These are phyloP conservation scores for Istiophorus platypterus DNA, from an alignment of 2,113 vertebrate genomes.

Conservation along the genomic window DNA sequence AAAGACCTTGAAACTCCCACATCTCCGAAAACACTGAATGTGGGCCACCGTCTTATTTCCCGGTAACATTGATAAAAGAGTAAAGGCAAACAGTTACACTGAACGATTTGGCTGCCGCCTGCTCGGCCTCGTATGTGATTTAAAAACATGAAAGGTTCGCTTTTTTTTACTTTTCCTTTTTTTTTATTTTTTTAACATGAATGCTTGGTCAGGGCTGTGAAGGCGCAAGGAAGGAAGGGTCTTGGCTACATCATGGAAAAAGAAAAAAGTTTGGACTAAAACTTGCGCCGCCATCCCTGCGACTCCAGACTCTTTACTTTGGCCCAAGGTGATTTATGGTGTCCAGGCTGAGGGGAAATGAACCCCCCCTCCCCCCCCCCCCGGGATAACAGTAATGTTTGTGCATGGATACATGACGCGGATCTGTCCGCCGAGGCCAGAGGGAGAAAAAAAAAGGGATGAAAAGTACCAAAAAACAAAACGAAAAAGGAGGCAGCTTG, in stretches of 20 bases:
- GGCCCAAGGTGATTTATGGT: slow-evolving; percentile 69
- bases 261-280: slow-evolving; percentile 40
- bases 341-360: slow-evolving; percentile 63
- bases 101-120: slow-evolving; percentile 1
- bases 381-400: slow-evolving; percentile 68
- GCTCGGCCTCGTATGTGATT: too few relatives aligned
- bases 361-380: slow-evolving; percentile 41
- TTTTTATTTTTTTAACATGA: slow-evolving; percentile 28
- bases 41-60: slow-evolving; percentile 47
- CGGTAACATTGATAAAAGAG: slow-evolving; percentile 31
- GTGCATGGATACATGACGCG: slow-evolving; percentile 67
- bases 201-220: slow-evolving; percentile 14
- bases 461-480: slow-evolving; percentile 62
- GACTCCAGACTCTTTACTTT: slow-evolving; percentile 76
- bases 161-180: too few relatives aligned
- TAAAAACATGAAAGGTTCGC: slow-evolving; percentile 25
- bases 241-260: slow-evolving; percentile 23
- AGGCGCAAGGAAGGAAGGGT: slow-evolving; percentile 1
- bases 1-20: slow-evolving; percentile 75
- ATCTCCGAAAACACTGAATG: slow-evolving; percentile 49
- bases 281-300: slow-evolving; percentile 39
- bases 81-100: slow-evolving; percentile 41
- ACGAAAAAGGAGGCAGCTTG: slow-evolving; percentile 47
- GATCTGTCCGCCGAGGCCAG: slow-evolving; percentile 44
- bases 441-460: slow-evolving; percentile 50